Evolutionary conservation across 2,113 vertebrate species (phyloP).

Genomic region (Alouatta palliata): DNA sequence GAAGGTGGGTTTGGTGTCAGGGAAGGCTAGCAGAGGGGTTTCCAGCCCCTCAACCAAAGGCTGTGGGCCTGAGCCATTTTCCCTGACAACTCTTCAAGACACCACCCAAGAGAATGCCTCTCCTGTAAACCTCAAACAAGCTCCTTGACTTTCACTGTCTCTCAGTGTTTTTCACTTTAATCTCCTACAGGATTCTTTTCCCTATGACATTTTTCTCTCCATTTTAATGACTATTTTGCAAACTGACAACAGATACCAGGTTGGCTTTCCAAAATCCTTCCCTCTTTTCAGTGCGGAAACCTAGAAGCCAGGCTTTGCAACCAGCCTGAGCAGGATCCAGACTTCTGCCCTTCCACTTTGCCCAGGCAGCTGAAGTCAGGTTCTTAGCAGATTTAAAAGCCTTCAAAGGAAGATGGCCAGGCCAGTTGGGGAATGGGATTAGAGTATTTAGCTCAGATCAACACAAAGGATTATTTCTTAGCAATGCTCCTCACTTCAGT

Average conservation of each 20-base stretch:
- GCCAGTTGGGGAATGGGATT: neutral
- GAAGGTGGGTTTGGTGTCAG: neutral
- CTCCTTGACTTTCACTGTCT: neutral
- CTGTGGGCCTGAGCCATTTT: neutral
- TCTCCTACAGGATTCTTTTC: neutral
- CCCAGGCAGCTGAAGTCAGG: neutral
- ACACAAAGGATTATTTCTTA: neutral
- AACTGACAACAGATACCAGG: neutral
- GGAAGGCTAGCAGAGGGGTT: neutral
- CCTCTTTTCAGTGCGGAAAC: neutral
- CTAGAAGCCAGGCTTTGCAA: neutral
- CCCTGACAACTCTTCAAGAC: neutral
- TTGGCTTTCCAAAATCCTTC: neutral
- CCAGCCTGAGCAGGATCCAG: neutral
- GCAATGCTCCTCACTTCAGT: neutral
- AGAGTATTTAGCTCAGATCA: neutral
- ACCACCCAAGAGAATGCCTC: fast-evolving
- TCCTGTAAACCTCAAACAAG: neutral
- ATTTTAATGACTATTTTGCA: neutral
- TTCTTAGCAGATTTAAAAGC: neutral
- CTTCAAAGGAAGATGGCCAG: neutral
- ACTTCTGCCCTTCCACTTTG: neutral
- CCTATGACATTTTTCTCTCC: neutral
- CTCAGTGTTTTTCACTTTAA: neutral
- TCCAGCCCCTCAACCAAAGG: neutral